Conservation (phyloP, 2,888 invertebrate species). For the Ophion ventricosus region DNA sequence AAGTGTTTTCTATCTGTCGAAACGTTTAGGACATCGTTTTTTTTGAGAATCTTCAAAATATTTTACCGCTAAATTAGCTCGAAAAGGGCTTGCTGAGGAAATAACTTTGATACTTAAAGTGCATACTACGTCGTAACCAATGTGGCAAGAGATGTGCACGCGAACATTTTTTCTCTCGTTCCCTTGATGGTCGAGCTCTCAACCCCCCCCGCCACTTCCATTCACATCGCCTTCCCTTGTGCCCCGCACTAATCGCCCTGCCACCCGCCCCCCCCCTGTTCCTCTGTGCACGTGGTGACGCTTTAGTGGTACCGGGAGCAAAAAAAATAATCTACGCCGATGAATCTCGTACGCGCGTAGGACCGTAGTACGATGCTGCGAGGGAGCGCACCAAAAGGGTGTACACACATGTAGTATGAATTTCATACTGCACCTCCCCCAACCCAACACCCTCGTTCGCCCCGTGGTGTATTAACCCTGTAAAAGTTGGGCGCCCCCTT, state of each 20-base stretch:
- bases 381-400: slow-evolving; percentile 41
- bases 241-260: slow-evolving; percentile 12
- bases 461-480: slow-evolving; percentile 46
- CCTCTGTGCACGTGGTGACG: slow-evolving; percentile 47
- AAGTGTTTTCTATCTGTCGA: too few relatives aligned
- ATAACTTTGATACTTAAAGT: too few relatives aligned
- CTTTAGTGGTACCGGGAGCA: slow-evolving; percentile 43
- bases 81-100: too few relatives aligned
- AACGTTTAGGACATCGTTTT: too few relatives aligned
- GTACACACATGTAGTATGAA: slow-evolving; percentile 22
- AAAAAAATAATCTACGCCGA: slow-evolving; percentile 46
- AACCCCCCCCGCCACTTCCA: slow-evolving; percentile 47
- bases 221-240: slow-evolving; percentile 29
- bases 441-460: background rate
- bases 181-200: slow-evolving; percentile 59
- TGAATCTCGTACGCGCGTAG: slow-evolving; percentile 32
- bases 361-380: slow-evolving; percentile 5
- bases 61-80: too few relatives aligned
- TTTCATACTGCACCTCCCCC: slow-evolving; percentile 24
- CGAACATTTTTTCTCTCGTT: slow-evolving; percentile 66
- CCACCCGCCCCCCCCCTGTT: too few relatives aligned
- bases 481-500: slow-evolving; percentile 37
- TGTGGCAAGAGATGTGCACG: background rate
- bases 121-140: too few relatives aligned
- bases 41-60: too few relatives aligned